These are phyloP conservation scores for Coptotermes formosanus DNA, from an alignment of 1,140 invertebrate genomes.

Conservation along the genomic window DNA sequence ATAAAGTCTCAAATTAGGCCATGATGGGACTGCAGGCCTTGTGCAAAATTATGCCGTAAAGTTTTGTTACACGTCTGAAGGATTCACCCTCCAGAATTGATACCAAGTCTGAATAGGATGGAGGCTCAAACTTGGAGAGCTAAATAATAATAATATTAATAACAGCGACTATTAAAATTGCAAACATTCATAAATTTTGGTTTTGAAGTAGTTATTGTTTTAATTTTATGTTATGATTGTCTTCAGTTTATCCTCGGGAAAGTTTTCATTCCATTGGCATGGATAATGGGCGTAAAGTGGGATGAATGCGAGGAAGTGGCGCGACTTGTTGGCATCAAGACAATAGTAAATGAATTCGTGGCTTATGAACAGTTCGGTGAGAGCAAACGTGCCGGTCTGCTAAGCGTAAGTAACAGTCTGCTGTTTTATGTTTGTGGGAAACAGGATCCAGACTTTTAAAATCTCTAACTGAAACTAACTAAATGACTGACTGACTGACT, in stretches of 20 bases:
- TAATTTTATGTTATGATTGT: slow-evolving; percentile 27
- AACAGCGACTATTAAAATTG: background rate
- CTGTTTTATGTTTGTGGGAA: too few species aligned
- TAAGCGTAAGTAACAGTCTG: slow-evolving; percentile 57
- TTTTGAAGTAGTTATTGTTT: background rate
- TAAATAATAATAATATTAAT: slow-evolving; percentile 10
- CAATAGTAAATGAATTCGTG: slow-evolving; percentile 89
- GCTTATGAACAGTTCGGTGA: slow-evolving; percentile 77
- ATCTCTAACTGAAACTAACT: background rate
- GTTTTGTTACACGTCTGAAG: too few species aligned
- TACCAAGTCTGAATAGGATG: too few species aligned
- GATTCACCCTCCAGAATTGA: too few species aligned
- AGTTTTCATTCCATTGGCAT: slow-evolving; percentile 82
- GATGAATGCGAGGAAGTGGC: slow-evolving; percentile 76
- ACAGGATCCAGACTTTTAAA: background rate
- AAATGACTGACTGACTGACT: too few species aligned
- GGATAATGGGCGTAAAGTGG: slow-evolving; percentile 77
- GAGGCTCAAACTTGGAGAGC: background rate
- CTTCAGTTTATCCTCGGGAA: slow-evolving; percentile 78
- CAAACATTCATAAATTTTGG: too few species aligned
- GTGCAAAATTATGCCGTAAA: too few species aligned
- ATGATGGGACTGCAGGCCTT: too few species aligned
- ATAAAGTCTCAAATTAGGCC: too few species aligned
- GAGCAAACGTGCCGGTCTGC: slow-evolving; percentile 53
- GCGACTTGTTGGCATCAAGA: slow-evolving; percentile 83